These are phyloP conservation scores for Okamejei kenojei DNA, from an alignment of 2,797 vertebrate genomes.

Conservation along the genomic window DNA sequence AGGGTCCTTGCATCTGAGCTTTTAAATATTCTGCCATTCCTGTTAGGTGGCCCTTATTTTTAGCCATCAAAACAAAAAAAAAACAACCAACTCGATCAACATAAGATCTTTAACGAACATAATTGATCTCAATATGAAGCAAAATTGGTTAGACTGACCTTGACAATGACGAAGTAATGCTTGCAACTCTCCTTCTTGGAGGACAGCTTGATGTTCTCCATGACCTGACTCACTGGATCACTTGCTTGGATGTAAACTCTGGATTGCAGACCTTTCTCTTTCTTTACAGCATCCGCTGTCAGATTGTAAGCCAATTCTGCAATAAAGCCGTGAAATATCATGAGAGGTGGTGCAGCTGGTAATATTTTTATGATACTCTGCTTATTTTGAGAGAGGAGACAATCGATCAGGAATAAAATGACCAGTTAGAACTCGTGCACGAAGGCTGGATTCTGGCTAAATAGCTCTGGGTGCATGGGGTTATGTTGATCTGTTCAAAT, in stretches of 20 bases:
- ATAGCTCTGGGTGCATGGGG: background rate
- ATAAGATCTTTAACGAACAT: background rate
- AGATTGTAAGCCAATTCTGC: conserved; percentile 83
- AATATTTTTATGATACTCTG: background rate
- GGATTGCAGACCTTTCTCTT: conserved; percentile 71
- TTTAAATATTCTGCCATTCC: too few relatives aligned
- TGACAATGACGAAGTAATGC: conserved; percentile 75
- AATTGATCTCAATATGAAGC: background rate
- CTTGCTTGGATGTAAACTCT: conserved; percentile 79
- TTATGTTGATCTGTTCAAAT: background rate
- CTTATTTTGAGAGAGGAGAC: background rate
- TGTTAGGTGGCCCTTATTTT: background rate
- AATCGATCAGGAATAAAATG: background rate
- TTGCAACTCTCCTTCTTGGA: conserved; percentile 70
- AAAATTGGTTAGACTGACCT: conserved; percentile 61
- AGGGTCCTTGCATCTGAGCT: too few relatives aligned
- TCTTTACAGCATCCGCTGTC: conserved; percentile 82
- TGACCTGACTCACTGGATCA: conserved; percentile 70
- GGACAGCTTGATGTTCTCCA: conserved; percentile 66
- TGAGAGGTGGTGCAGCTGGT: background rate
- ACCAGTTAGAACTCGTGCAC: background rate
- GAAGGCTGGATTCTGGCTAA: background rate
- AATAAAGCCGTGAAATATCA: background rate
- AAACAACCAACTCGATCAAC: background rate
- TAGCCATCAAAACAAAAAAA: background rate